Percentiles rank a stretch among this genome's conserved stretches.
These are phyloP conservation scores for Branchinecta lindahli DNA, from an alignment of 1,140 invertebrate genomes.

Conservation along the genomic window DNA sequence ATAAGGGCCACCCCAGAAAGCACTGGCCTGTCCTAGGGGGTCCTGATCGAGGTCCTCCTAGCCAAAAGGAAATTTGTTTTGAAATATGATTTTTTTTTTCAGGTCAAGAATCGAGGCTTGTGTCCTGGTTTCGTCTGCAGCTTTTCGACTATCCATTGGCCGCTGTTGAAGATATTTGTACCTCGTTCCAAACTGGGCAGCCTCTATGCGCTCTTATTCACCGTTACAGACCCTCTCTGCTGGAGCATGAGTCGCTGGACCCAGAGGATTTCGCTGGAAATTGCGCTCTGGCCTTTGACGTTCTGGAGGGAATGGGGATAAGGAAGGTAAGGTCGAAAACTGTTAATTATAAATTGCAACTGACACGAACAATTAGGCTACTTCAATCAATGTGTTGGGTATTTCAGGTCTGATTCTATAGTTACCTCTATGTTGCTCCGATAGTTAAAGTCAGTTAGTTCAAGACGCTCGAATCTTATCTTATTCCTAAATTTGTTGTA, in stretches of 20 bases:
- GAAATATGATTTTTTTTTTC: neutral
- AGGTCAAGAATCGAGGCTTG: slow-evolving; percentile 34
- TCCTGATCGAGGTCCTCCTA: too few relatives aligned
- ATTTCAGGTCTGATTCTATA: too few relatives aligned
- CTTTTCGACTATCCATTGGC: slow-evolving; percentile 47
- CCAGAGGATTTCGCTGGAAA: slow-evolving; percentile 45
- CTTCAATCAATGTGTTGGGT: too few relatives aligned
- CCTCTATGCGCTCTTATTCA: slow-evolving; percentile 67
- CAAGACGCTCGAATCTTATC: too few relatives aligned
- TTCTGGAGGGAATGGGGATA: slow-evolving; percentile 55
- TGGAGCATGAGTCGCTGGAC: slow-evolving; percentile 51
- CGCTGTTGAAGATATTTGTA: slow-evolving; percentile 48
- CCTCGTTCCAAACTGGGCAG: slow-evolving; percentile 56
- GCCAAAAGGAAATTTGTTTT: neutral
- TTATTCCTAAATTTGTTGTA: too few relatives aligned
- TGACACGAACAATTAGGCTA: too few relatives aligned
- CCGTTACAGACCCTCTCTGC: slow-evolving; percentile 70
- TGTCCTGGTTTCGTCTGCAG: slow-evolving; percentile 59
- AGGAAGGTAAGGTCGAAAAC: slow-evolving; percentile 52
- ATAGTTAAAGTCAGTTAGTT: too few relatives aligned
- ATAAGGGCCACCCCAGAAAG: too few relatives aligned
- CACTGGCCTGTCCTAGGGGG: too few relatives aligned
- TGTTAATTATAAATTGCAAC: too few relatives aligned
- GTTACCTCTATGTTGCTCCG: too few relatives aligned
- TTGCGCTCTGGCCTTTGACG: slow-evolving; percentile 65